These are phyloP conservation scores for Sanderia malayensis DNA, from an alignment of 30 jellyfish, hydroid and myxozoan genomes.

Conservation along the genomic window DNA sequence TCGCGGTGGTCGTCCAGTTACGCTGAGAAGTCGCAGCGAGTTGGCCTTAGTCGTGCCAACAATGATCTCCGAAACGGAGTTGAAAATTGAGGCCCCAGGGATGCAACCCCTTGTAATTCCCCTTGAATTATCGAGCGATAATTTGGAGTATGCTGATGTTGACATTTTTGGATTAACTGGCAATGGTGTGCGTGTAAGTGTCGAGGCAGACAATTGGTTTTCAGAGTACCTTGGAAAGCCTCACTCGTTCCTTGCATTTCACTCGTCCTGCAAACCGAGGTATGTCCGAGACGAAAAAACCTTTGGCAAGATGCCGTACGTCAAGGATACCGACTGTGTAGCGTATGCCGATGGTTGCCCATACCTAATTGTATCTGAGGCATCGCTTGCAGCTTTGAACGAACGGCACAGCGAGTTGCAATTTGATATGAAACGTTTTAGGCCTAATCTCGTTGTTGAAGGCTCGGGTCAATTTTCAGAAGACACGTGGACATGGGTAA, in stretches of 20 bases:
- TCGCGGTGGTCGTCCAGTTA: conserved; percentile 8
- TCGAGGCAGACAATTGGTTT: conserved; percentile 66
- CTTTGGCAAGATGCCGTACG: conserved; percentile 26
- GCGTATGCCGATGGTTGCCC: conserved; percentile 62
- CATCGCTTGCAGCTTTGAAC: conserved; percentile 38
- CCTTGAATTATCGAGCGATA: neutral
- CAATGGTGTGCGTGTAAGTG: conserved; percentile 44
- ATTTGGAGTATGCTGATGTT: conserved; percentile 10
- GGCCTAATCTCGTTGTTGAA: conserved; percentile 46
- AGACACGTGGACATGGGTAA: conserved; percentile 41
- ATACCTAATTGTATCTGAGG: conserved; percentile 36
- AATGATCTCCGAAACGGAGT: neutral
- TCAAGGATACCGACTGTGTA: conserved; percentile 17
- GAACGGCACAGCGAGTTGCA: conserved; percentile 15
- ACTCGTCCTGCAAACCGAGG: conserved; percentile 43
- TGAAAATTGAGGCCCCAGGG: conserved; percentile 29
- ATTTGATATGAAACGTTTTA: conserved; percentile 37
- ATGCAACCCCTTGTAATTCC: conserved; percentile 31
- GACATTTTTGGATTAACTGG: conserved; percentile 41
- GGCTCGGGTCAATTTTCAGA: conserved; percentile 57
- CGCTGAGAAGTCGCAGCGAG: conserved; percentile 4
- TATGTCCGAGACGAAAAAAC: conserved; percentile 5
- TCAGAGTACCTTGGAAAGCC: conserved; percentile 55
- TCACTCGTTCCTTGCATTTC: conserved; percentile 25
- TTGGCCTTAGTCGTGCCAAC: conserved; percentile 12